These are phyloP conservation scores for Typhlichthys eigenmanni DNA, from an alignment of 2,797 vertebrate species.

Conservation along the genomic window DNA sequence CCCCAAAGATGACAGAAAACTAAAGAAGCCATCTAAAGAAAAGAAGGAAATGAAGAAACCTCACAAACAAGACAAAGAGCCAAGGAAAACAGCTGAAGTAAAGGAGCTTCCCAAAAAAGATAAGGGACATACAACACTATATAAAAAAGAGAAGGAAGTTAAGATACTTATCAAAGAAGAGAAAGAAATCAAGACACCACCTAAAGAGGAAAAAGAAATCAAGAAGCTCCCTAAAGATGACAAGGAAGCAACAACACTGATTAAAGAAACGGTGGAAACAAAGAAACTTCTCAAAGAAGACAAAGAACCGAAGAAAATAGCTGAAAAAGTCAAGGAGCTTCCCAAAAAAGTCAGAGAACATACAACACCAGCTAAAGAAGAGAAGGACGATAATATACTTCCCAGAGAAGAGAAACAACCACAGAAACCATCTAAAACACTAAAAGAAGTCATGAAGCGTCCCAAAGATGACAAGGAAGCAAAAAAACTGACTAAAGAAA, in stretches of 20 bases:
- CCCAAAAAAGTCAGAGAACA: background rate
- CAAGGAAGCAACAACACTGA: slow-evolving; percentile 3
- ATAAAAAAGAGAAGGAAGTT: background rate
- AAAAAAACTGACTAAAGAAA: background rate
- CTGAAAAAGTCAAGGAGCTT: background rate
- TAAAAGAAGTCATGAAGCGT: background rate
- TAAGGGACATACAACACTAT: background rate
- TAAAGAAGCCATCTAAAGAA: background rate
- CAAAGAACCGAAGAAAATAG: background rate
- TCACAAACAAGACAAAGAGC: background rate
- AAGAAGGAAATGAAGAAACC: background rate
- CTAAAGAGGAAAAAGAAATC: background rate
- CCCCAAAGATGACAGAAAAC: background rate
- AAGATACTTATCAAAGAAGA: background rate
- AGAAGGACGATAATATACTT: background rate
- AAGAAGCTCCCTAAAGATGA: slow-evolving; percentile 2
- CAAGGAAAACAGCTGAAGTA: background rate
- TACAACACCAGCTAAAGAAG: background rate
- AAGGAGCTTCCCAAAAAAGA: background rate
- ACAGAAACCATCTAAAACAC: slow-evolving; percentile 1
- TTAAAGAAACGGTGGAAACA: background rate
- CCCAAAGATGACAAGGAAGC: background rate
- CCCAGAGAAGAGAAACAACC: background rate
- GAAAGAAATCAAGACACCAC: background rate
- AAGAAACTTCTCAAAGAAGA: background rate